Conservation (phyloP, 2,113 vertebrate genomes). For the human region GRCh38 chr17:33106501-33107000, state of each 20-base stretch:
- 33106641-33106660: background rate
- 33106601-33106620: background rate
- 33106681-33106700: background rate
- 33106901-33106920: background rate
- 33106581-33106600: background rate
- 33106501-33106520: background rate
- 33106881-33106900: background rate
- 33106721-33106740: background rate
- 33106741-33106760: background rate
- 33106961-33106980: background rate
- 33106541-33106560: background rate
- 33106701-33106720: background rate
- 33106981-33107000: background rate
- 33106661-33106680: background rate
- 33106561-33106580: background rate
- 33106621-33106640: fast-evolving
- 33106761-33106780: background rate
- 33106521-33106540: background rate
- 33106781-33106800: background rate
- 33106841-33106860: background rate
- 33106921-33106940: background rate
- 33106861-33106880: background rate
- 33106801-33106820: background rate
- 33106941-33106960: background rate
- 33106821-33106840: slow-evolving; percentile 17